These are phyloP conservation scores for Macrosiphum euphorbiae DNA, from an alignment of 2,888 invertebrate species.

Conservation along the genomic window DNA sequence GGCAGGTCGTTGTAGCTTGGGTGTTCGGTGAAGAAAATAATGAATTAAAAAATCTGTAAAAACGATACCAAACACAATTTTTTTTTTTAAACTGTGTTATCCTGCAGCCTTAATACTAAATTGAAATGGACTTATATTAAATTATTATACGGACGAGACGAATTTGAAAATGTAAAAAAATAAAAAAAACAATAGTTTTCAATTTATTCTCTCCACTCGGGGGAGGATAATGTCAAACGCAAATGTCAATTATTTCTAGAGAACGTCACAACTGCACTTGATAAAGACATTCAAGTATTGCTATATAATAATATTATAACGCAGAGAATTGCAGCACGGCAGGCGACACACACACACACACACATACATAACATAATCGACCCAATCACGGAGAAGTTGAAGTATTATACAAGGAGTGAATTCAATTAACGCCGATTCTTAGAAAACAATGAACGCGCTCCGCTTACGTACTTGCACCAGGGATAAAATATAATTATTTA, in stretches of 20 bases:
- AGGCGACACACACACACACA: neutral
- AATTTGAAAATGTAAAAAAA: neutral
- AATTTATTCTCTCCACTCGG: conserved; percentile 26
- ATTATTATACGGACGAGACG: neutral
- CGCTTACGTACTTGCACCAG: neutral
- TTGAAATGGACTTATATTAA: neutral
- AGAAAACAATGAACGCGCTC: conserved; percentile 43
- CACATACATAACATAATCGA: conserved; percentile 22
- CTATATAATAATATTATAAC: neutral
- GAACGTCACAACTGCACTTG: neutral
- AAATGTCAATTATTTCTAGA: conserved; percentile 40
- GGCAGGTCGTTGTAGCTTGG: neutral
- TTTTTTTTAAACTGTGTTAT: neutral
- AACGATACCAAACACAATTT: neutral
- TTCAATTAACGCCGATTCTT: conserved; percentile 49
- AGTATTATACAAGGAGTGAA: conserved; percentile 14
- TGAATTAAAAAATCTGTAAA: neutral
- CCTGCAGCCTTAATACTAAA: neutral
- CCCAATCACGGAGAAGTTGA: conserved; percentile 43
- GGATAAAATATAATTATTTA: conserved; percentile 20
- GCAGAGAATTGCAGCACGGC: neutral
- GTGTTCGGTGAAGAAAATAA: neutral
- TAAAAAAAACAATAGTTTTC: conserved; percentile 37
- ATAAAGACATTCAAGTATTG: conserved; percentile 6
- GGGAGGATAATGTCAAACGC: conserved; percentile 26